A percentile compares a stretch with the other conserved stretches of the same genome.
These are phyloP conservation scores for Adelosebastes latens DNA, from an alignment of 2,797 vertebrate species.

Conservation along the genomic window DNA sequence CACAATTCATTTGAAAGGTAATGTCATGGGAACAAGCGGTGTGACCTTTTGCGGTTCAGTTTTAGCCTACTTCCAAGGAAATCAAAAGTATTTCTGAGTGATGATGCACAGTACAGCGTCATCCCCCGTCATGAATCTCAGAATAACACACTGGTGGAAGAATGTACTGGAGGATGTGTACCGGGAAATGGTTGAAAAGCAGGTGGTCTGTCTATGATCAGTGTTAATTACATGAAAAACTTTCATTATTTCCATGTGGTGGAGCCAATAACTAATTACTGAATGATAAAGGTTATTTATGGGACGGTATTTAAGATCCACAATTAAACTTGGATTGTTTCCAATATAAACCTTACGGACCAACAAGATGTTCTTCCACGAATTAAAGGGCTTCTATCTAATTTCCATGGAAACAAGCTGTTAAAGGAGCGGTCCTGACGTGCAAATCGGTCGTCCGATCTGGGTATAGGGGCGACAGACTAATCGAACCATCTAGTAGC, in stretches of 20 bases:
- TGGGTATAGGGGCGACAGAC: not conserved
- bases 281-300: not conserved
- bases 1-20: not conserved
- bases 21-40: not conserved
- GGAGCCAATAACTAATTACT: not conserved
- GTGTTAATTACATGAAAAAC: not conserved
- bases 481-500: not conserved
- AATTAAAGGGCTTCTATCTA: not conserved
- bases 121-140: not conserved
- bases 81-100: constrained; percentile 7
- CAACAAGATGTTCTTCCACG: not conserved
- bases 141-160: not conserved
- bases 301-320: not conserved
- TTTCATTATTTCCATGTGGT: not conserved
- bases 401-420: not conserved
- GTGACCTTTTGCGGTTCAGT: not conserved
- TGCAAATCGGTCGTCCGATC: too few species aligned
- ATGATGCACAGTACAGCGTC: not conserved
- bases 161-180: not conserved
- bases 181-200: not conserved
- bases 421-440: not conserved
- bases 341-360: not conserved
- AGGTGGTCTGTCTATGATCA: not conserved
- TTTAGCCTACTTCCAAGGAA: constrained; percentile 11
- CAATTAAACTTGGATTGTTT: not conserved